Evolutionary conservation across 2,113 vertebrate species (phyloP).

Genomic region (Caranx ignobilis): DNA sequence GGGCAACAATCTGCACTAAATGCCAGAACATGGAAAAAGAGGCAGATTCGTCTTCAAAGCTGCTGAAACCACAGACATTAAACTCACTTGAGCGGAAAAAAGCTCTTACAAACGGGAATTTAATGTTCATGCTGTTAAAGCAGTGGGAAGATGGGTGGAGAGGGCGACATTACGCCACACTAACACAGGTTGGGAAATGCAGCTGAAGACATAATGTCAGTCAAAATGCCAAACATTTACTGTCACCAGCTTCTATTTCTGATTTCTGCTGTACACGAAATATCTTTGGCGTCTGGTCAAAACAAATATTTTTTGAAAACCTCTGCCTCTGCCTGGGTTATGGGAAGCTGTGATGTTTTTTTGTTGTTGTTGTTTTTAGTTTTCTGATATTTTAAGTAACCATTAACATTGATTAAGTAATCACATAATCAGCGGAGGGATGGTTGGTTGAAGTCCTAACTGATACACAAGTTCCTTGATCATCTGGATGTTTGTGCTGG

Average conservation of each 20-base stretch:
- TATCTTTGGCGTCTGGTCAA: not conserved
- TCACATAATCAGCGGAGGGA: not conserved
- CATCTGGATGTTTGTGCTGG: not conserved
- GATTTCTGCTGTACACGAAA: slow-evolving; percentile 1
- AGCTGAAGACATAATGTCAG: not conserved
- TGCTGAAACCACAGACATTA: slow-evolving; percentile 24
- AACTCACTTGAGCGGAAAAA: slow-evolving; percentile 23
- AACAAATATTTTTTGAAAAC: too few species aligned
- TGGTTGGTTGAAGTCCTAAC: not conserved
- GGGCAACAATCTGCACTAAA: slow-evolving; percentile 16
- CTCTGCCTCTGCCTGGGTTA: not conserved
- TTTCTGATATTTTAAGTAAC: not conserved
- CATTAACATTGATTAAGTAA: not conserved
- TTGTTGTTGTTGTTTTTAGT: too few species aligned
- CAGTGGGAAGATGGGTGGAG: not conserved
- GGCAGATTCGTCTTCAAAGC: slow-evolving; percentile 12
- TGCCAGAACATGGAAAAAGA: slow-evolving; percentile 11
- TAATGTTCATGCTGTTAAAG: slow-evolving; percentile 35
- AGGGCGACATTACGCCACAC: not conserved
- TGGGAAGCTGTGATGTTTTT: not conserved
- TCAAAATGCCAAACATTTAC: not conserved
- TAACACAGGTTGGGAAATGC: not conserved
- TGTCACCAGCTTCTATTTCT: not conserved
- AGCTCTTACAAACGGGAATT: slow-evolving; percentile 24
- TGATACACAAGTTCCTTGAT: not conserved